phyloP scores from a whole-genome alignment of 2,797 vertebrate species.

The Phoxinus dragarum region DNA sequence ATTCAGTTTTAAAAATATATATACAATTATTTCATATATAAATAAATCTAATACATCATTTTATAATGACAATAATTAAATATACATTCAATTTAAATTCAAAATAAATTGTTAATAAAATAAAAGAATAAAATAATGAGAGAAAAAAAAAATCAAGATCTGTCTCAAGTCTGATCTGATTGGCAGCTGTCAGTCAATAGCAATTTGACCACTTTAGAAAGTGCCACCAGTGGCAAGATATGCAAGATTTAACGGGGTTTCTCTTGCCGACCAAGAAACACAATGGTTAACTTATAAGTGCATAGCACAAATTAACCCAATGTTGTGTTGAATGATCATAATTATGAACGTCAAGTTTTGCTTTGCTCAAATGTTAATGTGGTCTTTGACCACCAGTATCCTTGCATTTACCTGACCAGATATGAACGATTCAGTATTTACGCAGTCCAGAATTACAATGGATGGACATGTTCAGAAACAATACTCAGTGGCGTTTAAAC shows the following conservation, averaged over 20 bases:
- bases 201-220: not conserved
- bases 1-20: not conserved
- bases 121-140: not conserved
- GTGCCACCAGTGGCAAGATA: not conserved
- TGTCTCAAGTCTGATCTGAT: not conserved
- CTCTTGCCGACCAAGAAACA: not conserved
- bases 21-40: not conserved
- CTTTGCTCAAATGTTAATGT: not conserved
- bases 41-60: not conserved
- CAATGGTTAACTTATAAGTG: no score
- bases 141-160: not conserved
- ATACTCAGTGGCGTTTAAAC: not conserved
- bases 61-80: not conserved
- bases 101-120: not conserved
- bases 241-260: not conserved
- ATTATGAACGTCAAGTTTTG: not conserved
- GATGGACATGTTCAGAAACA: not conserved
- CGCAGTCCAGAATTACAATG: not conserved
- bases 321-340: not conserved
- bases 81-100: not conserved
- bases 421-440: not conserved
- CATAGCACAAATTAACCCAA: not conserved
- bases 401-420: not conserved
- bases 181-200: not conserved
- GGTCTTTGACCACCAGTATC: not conserved